phyloP scores from a whole-genome alignment of 2,113 vertebrate species.

The Toxotes chatareus region DNA sequence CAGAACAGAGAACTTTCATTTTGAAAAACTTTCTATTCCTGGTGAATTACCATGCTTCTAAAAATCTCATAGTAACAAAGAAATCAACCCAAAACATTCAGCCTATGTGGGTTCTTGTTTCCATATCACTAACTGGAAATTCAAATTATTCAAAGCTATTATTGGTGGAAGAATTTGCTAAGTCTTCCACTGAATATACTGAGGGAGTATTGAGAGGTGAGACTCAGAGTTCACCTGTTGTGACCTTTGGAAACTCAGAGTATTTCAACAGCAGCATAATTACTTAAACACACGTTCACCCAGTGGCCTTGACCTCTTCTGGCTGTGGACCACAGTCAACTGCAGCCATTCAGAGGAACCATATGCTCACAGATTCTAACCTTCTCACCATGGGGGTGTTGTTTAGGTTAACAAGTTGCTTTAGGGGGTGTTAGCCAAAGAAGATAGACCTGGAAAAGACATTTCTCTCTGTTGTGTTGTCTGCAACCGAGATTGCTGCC shows the following conservation, averaged over 20 bases:
- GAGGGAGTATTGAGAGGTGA: not conserved
- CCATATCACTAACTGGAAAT: constrained; percentile 17
- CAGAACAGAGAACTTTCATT: constrained; percentile 15
- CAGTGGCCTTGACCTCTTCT: constrained; percentile 45
- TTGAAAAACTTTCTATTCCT: not conserved
- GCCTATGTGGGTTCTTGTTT: constrained; percentile 8
- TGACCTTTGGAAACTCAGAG: constrained; percentile 41
- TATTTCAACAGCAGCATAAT: constrained; percentile 55
- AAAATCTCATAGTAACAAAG: constrained; percentile 18
- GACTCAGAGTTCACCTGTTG: constrained; percentile 20
- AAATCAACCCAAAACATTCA: constrained; percentile 24
- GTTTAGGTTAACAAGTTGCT: constrained; percentile 49
- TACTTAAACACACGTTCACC: constrained; percentile 57
- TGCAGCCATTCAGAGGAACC: constrained; percentile 33
- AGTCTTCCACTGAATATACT: constrained; percentile 8
- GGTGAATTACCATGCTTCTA: constrained; percentile 8
- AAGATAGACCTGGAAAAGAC: constrained; percentile 45
- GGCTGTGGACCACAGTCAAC: constrained; percentile 45
- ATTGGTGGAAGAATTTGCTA: constrained; percentile 13
- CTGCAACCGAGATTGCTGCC: not conserved
- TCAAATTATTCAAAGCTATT: not conserved
- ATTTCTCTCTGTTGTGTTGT: constrained; percentile 7
- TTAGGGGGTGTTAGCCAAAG: constrained; percentile 7
- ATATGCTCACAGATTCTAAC: not conserved
- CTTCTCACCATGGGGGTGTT: constrained; percentile 30